Conservation (phyloP, 2,113 vertebrate genomes). For the Heteronetta atricapilla region DNA sequence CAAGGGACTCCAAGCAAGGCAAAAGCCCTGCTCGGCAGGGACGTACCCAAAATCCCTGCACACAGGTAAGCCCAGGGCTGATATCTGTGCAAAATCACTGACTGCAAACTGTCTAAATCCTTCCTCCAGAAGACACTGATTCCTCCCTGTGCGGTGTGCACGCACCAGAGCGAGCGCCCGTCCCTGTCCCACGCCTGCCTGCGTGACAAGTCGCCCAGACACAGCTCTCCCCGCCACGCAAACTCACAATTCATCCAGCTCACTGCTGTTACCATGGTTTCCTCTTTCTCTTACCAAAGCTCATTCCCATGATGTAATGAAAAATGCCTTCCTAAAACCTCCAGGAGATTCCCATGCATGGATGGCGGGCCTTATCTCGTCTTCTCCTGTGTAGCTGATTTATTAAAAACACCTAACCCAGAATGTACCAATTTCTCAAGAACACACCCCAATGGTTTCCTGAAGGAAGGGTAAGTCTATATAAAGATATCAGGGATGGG, state of each 20-base stretch:
- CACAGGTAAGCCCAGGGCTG: not conserved
- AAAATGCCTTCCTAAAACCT: not conserved
- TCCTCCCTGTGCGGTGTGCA: fast-evolving
- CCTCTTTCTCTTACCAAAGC: not conserved
- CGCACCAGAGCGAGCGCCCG: too few relatives aligned
- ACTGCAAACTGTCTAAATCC: not conserved
- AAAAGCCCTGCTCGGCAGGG: fast-evolving
- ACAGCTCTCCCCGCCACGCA: not conserved
- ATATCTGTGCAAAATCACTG: not conserved
- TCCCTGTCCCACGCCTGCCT: not conserved
- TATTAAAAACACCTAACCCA: not conserved
- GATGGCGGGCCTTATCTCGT: not conserved
- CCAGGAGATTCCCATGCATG: not conserved
- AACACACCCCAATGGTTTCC: not conserved
- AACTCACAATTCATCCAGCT: not conserved
- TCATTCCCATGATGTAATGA: not conserved
- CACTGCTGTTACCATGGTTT: slow-evolving; percentile 35
- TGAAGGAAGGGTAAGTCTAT: not conserved
- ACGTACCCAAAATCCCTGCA: not conserved
- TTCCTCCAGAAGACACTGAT: not conserved
- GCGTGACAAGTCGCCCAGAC: not conserved
- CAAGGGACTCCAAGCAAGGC: not conserved
- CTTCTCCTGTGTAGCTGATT: not conserved
- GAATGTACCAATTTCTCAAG: not conserved
- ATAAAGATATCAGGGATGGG: not conserved